Conservation (phyloP, 2,888 invertebrate species). For the Antheraea yamamai region DNA sequence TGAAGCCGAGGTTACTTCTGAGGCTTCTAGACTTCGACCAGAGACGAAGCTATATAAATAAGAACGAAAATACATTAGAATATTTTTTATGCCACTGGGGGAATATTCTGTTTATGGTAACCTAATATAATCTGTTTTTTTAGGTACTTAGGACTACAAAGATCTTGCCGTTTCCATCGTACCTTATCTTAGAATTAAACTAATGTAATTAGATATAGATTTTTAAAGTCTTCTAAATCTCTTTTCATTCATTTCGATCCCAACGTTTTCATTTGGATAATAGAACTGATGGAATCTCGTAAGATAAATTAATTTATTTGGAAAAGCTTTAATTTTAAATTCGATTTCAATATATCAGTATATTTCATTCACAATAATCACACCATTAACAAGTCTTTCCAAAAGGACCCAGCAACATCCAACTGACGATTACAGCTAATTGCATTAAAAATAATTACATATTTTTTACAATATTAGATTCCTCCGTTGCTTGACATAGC, state of each 20-base stretch:
- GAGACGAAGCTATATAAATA: conserved; percentile 75
- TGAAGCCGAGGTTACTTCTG: conserved; percentile 48
- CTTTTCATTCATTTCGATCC: background rate
- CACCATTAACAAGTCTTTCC: background rate
- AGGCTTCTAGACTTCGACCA: conserved; percentile 86
- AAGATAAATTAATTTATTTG: no score
- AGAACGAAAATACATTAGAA: background rate
- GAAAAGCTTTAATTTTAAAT: no score
- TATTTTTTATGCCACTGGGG: background rate
- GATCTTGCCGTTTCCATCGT: no score
- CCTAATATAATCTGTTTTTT: no score
- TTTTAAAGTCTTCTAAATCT: background rate
- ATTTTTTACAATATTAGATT: no score
- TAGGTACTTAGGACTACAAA: no score
- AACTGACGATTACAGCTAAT: background rate
- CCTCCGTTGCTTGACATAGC: no score
- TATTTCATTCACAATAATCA: background rate
- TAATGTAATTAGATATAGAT: no score
- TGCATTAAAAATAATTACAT: background rate
- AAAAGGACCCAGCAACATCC: background rate
- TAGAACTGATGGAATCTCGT: no score
- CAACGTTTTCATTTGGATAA: no score
- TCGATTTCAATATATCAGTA: background rate
- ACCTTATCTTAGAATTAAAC: no score
- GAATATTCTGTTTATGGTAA: background rate